Evolutionary conservation across 2,113 vertebrate genomes (phyloP).

Genomic region (Phoxinus phoxinus): DNA sequence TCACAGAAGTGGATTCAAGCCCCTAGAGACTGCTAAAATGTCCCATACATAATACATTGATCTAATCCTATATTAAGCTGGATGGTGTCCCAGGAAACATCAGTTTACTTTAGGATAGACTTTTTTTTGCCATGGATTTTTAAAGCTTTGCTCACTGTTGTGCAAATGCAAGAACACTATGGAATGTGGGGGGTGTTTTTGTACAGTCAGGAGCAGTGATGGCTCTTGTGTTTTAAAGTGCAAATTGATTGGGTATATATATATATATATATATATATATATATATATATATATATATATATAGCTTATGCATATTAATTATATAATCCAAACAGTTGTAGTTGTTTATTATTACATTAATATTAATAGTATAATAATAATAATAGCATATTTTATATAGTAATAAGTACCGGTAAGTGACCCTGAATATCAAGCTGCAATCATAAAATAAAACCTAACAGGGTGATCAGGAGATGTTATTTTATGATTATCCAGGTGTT

Average conservation of each 20-base stretch:
- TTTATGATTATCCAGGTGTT: neutral
- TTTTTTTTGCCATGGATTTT: conserved; percentile 20
- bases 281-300: too few relatives aligned
- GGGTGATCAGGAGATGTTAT: neutral
- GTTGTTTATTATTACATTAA: neutral
- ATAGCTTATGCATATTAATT: too few relatives aligned
- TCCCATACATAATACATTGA: conserved; percentile 54
- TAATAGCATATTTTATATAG: too few relatives aligned
- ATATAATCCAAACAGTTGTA: neutral
- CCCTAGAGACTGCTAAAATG: conserved; percentile 46
- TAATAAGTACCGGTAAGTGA: too few relatives aligned
- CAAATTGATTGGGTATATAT: neutral
- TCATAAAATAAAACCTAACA: neutral
- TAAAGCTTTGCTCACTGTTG: neutral
- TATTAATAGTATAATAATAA: too few relatives aligned
- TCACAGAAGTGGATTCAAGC: conserved; percentile 28
- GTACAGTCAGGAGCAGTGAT: neutral
- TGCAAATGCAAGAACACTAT: neutral
- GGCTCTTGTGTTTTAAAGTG: neutral
- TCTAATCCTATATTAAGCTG: conserved; percentile 1
- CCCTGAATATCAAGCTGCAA: too few relatives aligned
- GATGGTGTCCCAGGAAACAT: conserved; percentile 6
- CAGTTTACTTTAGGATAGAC: neutral
- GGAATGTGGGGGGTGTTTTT: neutral
- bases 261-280: too few relatives aligned